These are phyloP conservation scores for Atta colombica DNA, from an alignment of 1,140 invertebrate species.

Conservation along the genomic window DNA sequence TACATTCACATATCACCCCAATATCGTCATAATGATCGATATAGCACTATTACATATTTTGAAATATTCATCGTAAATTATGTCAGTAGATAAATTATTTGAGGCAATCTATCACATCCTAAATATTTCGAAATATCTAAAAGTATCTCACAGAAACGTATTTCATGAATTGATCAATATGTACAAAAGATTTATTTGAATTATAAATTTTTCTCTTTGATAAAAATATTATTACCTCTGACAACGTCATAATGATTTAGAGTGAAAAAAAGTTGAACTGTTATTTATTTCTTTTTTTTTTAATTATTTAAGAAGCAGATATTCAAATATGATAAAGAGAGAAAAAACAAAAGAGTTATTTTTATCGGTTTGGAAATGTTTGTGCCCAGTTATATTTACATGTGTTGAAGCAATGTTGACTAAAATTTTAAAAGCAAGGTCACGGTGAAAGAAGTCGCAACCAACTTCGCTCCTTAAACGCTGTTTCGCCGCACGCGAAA, in stretches of 20 bases:
- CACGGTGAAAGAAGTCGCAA: slow-evolving; percentile 11
- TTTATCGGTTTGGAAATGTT: background rate
- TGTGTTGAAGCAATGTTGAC: background rate
- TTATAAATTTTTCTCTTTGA: background rate
- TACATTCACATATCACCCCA: slow-evolving; percentile 32
- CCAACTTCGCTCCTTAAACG: slow-evolving; percentile 2
- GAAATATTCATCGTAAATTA: slow-evolving; percentile 12
- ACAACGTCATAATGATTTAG: background rate
- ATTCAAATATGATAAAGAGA: background rate
- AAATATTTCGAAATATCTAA: background rate
- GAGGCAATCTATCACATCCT: background rate
- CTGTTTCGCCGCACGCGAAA: slow-evolving; percentile 34
- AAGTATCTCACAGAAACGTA: background rate
- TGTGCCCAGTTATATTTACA: background rate
- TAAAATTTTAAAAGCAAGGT: background rate
- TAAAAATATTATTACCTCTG: background rate
- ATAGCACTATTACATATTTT: slow-evolving; percentile 2
- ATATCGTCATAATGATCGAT: slow-evolving; percentile 37
- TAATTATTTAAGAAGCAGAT: background rate
- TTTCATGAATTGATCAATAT: background rate
- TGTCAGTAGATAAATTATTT: slow-evolving; percentile 7
- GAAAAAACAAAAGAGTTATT: background rate
- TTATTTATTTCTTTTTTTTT: background rate
- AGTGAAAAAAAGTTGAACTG: background rate
- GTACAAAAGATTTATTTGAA: background rate